Conservation (phyloP, 2,888 invertebrate species). For the Pimpla rufipes region DNA sequence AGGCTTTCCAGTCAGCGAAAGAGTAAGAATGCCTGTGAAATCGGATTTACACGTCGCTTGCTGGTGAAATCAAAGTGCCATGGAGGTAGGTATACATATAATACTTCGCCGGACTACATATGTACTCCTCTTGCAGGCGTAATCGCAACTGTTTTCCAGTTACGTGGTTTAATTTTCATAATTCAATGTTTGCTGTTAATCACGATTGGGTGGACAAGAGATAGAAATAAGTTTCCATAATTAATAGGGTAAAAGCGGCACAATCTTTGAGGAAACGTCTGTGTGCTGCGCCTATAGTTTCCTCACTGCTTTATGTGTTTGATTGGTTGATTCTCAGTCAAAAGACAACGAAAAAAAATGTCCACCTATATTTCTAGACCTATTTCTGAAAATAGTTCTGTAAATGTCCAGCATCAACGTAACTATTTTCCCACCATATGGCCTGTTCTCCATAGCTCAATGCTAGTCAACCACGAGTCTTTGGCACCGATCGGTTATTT, state of each 20-base stretch:
- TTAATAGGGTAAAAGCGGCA: not conserved
- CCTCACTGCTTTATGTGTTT: not conserved
- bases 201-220: not conserved
- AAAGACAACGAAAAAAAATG: no score
- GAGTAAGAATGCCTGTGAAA: constrained; percentile 54
- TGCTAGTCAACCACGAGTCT: no score
- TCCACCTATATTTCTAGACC: no score
- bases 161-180: not conserved
- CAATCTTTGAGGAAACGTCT: not conserved
- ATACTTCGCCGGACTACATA: not conserved
- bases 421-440: no score
- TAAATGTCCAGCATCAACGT: no score
- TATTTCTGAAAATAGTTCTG: no score
- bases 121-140: not conserved
- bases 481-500: no score
- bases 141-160: not conserved
- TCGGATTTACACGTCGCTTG: constrained; percentile 75
- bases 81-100: not conserved
- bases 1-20: constrained; percentile 50
- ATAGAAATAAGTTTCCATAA: not conserved
- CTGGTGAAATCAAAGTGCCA: constrained; percentile 44
- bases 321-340: no score
- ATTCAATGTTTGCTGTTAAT: not conserved
- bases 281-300: not conserved
- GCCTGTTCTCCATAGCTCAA: no score